Conservation (phyloP, 2,888 invertebrate genomes). For the Heliconius ismenius region DNA sequence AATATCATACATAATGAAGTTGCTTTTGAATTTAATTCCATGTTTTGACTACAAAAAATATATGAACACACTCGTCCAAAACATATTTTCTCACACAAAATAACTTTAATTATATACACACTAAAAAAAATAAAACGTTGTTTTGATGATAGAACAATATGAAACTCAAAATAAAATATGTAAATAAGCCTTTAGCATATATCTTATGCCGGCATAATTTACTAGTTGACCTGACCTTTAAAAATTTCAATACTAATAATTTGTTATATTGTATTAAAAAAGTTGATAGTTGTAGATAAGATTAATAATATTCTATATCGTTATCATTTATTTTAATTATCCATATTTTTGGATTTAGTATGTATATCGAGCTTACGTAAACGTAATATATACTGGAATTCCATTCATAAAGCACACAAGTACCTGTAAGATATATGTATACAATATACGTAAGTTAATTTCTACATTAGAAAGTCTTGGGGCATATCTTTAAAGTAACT, state of each 20-base stretch:
- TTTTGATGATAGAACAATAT: background rate
- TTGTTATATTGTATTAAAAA: background rate
- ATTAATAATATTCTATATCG: background rate
- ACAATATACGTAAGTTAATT: background rate
- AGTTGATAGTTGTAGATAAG: background rate
- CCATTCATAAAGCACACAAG: background rate
- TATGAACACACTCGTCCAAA: background rate
- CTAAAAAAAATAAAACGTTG: background rate
- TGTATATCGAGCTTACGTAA: background rate
- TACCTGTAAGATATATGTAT: background rate
- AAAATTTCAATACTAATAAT: background rate
- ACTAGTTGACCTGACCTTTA: slow-evolving; percentile 10
- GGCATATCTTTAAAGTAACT: background rate
- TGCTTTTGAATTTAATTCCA: background rate
- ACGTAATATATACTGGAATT: too few relatives aligned
- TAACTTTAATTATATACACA: background rate
- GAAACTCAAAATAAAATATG: slow-evolving; percentile 1
- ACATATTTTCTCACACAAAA: background rate
- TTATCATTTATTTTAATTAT: background rate
- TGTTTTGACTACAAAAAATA: too few relatives aligned
- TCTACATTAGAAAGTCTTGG: slow-evolving; percentile 8
- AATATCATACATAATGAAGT: background rate
- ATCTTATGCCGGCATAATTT: background rate
- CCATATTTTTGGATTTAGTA: background rate
- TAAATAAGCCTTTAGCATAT: background rate